Base-by-base conservation (phyloP, 2,888 invertebrate genomes). In the Phragmatobia fuliginosa region DNA sequence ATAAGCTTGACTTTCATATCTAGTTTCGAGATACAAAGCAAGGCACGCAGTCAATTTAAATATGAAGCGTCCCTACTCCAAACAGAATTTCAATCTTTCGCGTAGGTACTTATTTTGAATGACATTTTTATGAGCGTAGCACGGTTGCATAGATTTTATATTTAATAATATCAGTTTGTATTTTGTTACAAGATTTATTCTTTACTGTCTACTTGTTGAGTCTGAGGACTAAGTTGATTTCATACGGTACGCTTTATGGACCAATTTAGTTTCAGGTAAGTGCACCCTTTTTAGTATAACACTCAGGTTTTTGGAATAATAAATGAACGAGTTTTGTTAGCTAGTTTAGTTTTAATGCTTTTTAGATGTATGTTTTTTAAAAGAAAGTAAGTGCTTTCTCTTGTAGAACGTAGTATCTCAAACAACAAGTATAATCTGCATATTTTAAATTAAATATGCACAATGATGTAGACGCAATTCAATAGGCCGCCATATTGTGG, bases 41-140 rank as follows among this genome's bases (percentile, higher is more conserved):
- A 32, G 63, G 70, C 65, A 77, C 65, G 71, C 74, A 76, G 68
- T 38, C 66, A 73, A 71, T 80, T 80, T 66, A 69, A 67, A 74
- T 76, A 70, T 70, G 64, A 73, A 69, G 62, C 66, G 68, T 45
- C 38, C 67, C 66, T 67, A 60, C 58, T 66, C 31, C 21, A 66
- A 59, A 74, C 41, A 80, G 68, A 82, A 82, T 77, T 82, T 80
- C 69, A 74, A 80, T 72, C n/a, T 73, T 71, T 70, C 25, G 61
- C 61, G 18, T 68, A n/a, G 45, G 45, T 49, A 67, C 49, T 67
- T 62, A 58, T 28, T 16, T 70, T 33, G 67, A 66, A 66, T 71
- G 67, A 31, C 68, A 70, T 74, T 80, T 71, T 68, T 69, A 62
- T 70, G 49, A 62, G 66, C 69, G 75, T 72, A 58, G 41, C 61